Evolutionary conservation across 2,888 invertebrate species (phyloP).

Genomic region (Leptopilina drosophilae): DNA sequence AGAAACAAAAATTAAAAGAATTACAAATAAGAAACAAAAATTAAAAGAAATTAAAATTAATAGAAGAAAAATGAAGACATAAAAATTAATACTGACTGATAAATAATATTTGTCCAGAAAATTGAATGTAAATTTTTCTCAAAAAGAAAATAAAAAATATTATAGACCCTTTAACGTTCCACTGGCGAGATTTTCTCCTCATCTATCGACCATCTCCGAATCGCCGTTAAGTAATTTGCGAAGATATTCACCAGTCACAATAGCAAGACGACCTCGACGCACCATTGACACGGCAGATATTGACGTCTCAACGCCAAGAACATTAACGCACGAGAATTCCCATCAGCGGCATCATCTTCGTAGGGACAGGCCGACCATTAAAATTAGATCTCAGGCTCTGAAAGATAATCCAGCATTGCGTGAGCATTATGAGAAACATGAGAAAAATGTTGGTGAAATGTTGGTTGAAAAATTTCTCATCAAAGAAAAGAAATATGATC

Average conservation of each 20-base stretch:
- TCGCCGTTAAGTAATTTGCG: constrained; percentile 73
- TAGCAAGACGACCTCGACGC: constrained; percentile 82
- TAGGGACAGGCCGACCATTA: constrained; percentile 72
- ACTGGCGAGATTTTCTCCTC: constrained; percentile 82
- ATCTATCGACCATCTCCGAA: constrained; percentile 86
- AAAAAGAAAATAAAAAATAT: constrained; percentile 34
- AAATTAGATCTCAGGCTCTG: constrained; percentile 74
- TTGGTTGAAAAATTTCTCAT: constrained; percentile 87
- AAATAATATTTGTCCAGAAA: not conserved
- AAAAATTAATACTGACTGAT: no score
- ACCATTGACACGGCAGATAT: constrained; percentile 90
- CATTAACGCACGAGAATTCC: constrained; percentile 57
- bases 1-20: no score
- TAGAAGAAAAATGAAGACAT: no score
- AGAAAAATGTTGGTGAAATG: constrained; percentile 85
- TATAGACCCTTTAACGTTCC: constrained; percentile 69
- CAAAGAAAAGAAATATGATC: constrained; percentile 78
- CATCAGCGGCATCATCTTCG: constrained; percentile 66
- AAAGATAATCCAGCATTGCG: constrained; percentile 75
- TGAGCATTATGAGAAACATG: constrained; percentile 77
- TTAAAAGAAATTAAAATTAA: no score
- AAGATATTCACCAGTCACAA: constrained; percentile 67
- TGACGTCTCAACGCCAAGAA: constrained; percentile 83
- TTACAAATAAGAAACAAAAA: no score
- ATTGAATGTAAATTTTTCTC: not conserved